Evolutionary conservation across 1,140 invertebrate species (phyloP).

Genomic region (Mya arenaria): DNA sequence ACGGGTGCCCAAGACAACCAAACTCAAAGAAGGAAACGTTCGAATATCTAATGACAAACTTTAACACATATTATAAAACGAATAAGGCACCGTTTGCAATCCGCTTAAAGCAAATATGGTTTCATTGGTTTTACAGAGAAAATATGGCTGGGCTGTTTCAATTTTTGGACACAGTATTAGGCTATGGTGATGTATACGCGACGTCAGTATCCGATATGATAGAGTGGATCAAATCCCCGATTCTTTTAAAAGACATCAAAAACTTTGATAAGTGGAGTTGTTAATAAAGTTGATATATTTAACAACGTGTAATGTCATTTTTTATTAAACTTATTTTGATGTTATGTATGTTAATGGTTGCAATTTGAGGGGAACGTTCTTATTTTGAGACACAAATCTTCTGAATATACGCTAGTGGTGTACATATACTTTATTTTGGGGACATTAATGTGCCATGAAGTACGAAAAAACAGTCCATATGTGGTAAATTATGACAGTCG

Average conservation of each 20-base stretch:
- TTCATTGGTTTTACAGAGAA: constrained; percentile 61
- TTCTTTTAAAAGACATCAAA: constrained; percentile 44
- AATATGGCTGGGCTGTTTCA: constrained; percentile 65
- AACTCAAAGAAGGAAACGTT: constrained; percentile 52
- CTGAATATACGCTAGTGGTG: no score
- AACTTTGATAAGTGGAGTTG: constrained; percentile 56
- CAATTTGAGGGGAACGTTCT: no score
- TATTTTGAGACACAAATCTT: no score
- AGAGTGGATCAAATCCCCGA: constrained; percentile 63
- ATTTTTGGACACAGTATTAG: constrained; percentile 62
- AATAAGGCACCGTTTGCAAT: constrained; percentile 69
- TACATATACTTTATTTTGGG: no score
- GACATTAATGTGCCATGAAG: no score
- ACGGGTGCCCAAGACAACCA: constrained; percentile 45
- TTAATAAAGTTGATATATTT: constrained; percentile 25
- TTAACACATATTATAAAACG: constrained; percentile 62
- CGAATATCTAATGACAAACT: constrained; percentile 65
- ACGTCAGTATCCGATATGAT: constrained; percentile 60
- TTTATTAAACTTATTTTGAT: no score
- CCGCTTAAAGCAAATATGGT: constrained; percentile 69
- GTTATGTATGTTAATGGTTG: no score
- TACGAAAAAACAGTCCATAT: no score
- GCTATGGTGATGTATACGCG: constrained; percentile 62
- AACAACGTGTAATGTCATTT: no score
- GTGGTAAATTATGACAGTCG: no score